Conservation (phyloP, 2,888 invertebrate species). For the Epistrophe grossulariae region DNA sequence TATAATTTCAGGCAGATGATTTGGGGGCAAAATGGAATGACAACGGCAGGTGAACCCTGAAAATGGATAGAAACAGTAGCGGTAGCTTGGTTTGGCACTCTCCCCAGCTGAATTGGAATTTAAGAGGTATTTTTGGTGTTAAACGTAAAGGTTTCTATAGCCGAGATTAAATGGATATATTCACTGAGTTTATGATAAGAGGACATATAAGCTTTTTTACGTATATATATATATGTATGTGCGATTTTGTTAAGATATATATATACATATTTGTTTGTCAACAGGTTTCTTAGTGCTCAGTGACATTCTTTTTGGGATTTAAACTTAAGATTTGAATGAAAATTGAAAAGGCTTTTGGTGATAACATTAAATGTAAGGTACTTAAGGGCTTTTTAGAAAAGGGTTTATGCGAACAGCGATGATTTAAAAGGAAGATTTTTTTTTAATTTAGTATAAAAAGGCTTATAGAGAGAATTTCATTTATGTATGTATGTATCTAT, state of each 20-base stretch:
- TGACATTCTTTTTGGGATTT: neutral
- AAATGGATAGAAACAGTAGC: neutral
- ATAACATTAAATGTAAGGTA: neutral
- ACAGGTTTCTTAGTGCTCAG: neutral
- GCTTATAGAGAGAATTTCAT: too few species aligned
- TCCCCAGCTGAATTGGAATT: neutral
- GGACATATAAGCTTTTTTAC: neutral
- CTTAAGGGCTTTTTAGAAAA: neutral
- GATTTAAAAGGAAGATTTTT: too few species aligned
- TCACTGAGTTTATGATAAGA: neutral
- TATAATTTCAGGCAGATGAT: neutral
- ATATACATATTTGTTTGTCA: neutral
- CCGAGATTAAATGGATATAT: neutral
- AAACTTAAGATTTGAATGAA: slow-evolving; percentile 1
- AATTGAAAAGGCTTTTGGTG: neutral
- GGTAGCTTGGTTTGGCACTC: neutral
- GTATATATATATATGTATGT: neutral
- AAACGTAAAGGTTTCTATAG: neutral
- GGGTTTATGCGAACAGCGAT: neutral
- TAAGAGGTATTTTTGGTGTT: slow-evolving; percentile 6
- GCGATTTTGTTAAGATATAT: neutral
- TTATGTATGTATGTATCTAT: too few species aligned
- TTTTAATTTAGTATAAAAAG: too few species aligned
- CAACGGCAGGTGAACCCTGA: neutral
- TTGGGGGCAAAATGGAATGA: neutral